Base-by-base conservation (phyloP, 1,140 invertebrate genomes). In the Cherax quadricarinatus region DNA sequence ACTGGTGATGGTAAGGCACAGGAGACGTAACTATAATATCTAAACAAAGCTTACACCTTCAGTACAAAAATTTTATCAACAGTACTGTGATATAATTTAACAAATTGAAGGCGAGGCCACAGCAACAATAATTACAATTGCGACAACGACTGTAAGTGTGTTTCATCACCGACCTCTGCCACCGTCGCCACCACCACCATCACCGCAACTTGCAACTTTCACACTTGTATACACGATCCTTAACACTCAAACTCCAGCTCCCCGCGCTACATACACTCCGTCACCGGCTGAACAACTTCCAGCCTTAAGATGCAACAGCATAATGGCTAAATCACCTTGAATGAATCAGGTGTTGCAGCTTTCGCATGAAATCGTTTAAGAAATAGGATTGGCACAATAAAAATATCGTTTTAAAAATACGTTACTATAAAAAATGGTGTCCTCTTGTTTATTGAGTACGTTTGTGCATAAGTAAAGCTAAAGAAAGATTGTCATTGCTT, bases 101-200 rank as follows among this genome's bases (percentile, higher is more conserved):
- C 70, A 75, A 5, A 75, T 75, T 75, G 70, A 30, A 75, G 70
- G 84, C 60, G 84, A 86, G 84, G 84, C 84, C 84, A 51, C 30
- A 24, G 60, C 66, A 51, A 70, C 84, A 60, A 86, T 86, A 86
- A 86, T 86, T 70, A 86, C 84, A 86, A 86, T 86, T 86, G 84
- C 84, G 84, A 86, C 84, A 86, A 86, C 84, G 48, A 18, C 84
- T 18, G 49, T n/a, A 70, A 48, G 84, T 73, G 83, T 62, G 24
- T 86, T 86, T 86, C 84, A 86, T 86, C 84, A 86, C 66, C 60
- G 60, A 86, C 84, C 84, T 70, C 30, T 86, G 84, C 84, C 84
- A 70, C 84, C 84, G 30, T 49, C 62, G 57, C 24, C 62, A 30
- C 60, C 84, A 62, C 12, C 57, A 18, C 7, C 84, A 5, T 24